Evolutionary conservation across 2,888 invertebrate species (phyloP), one percentile per base, ranked within the genome.

Genomic region (Hypomecis punctinalis): DNA sequence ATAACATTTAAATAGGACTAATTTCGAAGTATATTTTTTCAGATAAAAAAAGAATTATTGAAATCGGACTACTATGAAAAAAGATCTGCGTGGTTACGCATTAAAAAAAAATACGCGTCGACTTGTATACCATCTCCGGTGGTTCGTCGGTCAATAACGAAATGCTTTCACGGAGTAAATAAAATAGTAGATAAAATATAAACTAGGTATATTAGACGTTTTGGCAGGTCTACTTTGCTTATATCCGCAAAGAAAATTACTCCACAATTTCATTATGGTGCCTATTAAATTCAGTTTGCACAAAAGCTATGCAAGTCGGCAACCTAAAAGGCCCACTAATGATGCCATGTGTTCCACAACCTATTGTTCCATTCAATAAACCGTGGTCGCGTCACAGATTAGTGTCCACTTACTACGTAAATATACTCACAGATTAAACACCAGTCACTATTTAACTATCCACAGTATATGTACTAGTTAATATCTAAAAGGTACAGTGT

Each of bases 351-450:
- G 84, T 83, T 81, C 76, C 75, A 75, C 61, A 70, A 66, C 75
- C 77, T 79, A 84, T 85, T 86, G 87, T 88, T 86, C 82, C 79
- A 75, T 86, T 83, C 84, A 88, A 69, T 71, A 73, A 68, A 71
- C 69, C 57, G 56, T 57, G 48, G 51, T 42, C 6, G 36, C 0
- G 33, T 48, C 43, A 53, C 57, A 66, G 65, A 66, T 43, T 66
- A 66, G 36, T 42, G 5, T 6, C 48, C 48, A 65, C 52, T 61
- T 43, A 47, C 42, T 46, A 60, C 46, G 55, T 47, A 55, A 55
- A 55, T 56, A 40, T 11, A 49, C 6, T 6, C 46, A 57, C 46
- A 56, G 56, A 11, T 39, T 56, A 51, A 0, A 5, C 23, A 45
- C 5, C 39, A 56, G 62, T 62, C 46, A 40, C 40, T 62, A 56